Percentiles rank a stretch among this genome's conserved stretches.
Conservation (phyloP, 2,888 invertebrate species). For the Eupithecia vulgata region DNA sequence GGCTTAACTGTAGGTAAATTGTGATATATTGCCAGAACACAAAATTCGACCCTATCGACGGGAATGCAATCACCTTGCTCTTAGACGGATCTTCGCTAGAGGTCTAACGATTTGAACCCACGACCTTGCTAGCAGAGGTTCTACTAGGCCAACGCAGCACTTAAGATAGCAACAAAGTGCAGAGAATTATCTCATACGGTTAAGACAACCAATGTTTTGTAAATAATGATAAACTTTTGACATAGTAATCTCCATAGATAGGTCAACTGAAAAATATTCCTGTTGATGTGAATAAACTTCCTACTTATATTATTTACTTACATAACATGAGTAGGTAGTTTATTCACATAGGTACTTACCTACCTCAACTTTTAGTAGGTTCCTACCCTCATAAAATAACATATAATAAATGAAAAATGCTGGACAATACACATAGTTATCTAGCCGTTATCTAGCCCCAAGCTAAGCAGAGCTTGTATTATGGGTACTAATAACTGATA, state of each 20-base stretch:
- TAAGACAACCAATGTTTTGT: not conserved
- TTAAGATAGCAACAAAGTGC: conserved; percentile 6
- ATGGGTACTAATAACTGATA: too few species aligned
- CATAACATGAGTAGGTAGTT: too few species aligned
- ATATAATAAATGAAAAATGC: too few species aligned
- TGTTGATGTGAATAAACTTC: not conserved
- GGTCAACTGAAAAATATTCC: not conserved
- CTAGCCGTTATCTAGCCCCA: too few species aligned
- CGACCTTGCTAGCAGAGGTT: not conserved
- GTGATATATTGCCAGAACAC: too few species aligned
- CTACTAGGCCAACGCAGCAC: not conserved
- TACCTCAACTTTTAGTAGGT: too few species aligned
- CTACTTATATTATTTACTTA: not conserved
- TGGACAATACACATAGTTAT: too few species aligned
- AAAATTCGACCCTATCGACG: not conserved
- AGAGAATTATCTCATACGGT: not conserved
- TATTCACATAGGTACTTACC: too few species aligned
- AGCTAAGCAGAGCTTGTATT: too few species aligned
- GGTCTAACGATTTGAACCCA: not conserved
- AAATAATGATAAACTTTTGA: not conserved
- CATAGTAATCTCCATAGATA: not conserved
- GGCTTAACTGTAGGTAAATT: too few species aligned
- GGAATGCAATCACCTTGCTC: not conserved
- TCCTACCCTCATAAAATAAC: too few species aligned
- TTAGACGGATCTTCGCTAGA: not conserved